phyloP scores from a whole-genome alignment of 1,140 invertebrate genomes.

The Pararge aegeria region DNA sequence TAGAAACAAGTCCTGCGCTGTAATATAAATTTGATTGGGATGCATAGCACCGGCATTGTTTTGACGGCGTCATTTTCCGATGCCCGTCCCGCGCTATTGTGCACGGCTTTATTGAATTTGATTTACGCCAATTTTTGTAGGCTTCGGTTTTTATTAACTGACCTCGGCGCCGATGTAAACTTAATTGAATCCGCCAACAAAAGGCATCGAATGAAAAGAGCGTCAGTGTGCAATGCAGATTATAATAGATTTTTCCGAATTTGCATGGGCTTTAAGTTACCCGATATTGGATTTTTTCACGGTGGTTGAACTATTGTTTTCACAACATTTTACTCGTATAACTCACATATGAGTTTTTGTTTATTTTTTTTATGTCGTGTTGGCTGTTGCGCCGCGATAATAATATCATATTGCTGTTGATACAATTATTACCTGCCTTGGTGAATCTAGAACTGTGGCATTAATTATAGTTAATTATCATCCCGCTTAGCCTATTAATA shows the following conservation, averaged over 20 bases:
- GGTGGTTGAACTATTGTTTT: constrained; percentile 67
- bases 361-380: not conserved
- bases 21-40: constrained; percentile 48
- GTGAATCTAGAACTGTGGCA: too few species aligned
- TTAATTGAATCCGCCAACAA: constrained; percentile 78
- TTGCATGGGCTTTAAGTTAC: constrained; percentile 73
- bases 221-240: constrained; percentile 77
- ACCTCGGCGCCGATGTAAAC: constrained; percentile 77
- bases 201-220: constrained; percentile 77
- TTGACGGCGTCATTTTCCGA: constrained; percentile 64
- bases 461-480: too few species aligned
- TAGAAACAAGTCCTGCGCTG: constrained; percentile 13
- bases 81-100: constrained; percentile 62
- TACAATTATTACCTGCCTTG: too few species aligned
- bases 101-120: constrained; percentile 76
- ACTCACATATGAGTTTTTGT: constrained; percentile 13
- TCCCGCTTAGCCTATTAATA: too few species aligned
- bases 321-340: constrained; percentile 37
- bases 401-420: too few species aligned
- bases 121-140: constrained; percentile 78
- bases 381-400: not conserved
- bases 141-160: constrained; percentile 79
- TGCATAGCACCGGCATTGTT: constrained; percentile 51
- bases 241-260: constrained; percentile 78
- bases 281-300: constrained; percentile 72